phyloP scores from a whole-genome alignment of 2,888 invertebrate species.

The Tinea pellionella region DNA sequence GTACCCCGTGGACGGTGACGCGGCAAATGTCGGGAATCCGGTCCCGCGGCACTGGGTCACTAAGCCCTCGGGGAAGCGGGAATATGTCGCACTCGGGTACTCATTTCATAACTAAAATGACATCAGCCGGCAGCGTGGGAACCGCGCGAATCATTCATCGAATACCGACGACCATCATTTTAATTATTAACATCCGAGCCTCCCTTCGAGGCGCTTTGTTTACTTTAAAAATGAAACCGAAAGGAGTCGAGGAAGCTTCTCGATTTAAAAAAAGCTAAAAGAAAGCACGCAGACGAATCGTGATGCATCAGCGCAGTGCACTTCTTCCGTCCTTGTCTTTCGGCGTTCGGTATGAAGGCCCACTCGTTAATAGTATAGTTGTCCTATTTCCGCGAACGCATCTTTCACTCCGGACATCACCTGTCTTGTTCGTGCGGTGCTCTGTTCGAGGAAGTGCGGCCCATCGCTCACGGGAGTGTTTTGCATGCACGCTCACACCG shows the following conservation, averaged over 20 bases:
- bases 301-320: constrained; percentile 63
- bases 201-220: not conserved
- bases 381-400: constrained; percentile 25
- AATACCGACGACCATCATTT: constrained; percentile 39
- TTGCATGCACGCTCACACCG: constrained; percentile 43
- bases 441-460: constrained; percentile 53
- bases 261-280: constrained; percentile 45
- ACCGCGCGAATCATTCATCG: constrained; percentile 39
- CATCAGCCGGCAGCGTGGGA: constrained; percentile 67
- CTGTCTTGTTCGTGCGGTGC: constrained; percentile 25
- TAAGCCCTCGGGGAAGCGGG: constrained; percentile 35
- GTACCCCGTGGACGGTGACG: constrained; percentile 29
- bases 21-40: constrained; percentile 42
- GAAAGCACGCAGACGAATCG: constrained; percentile 41
- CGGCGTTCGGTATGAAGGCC: constrained; percentile 26
- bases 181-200: not conserved
- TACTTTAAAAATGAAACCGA: constrained; percentile 37
- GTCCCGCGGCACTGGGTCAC: constrained; percentile 44
- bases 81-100: constrained; percentile 24
- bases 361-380: constrained; percentile 37
- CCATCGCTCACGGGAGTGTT: constrained; percentile 45
- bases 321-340: constrained; percentile 39
- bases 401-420: constrained; percentile 12
- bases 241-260: constrained; percentile 38
- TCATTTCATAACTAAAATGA: constrained; percentile 40